Percentiles rank a stretch among this genome's conserved stretches.
These are phyloP conservation scores for Tetramorium parvispinum DNA, from an alignment of 1,140 invertebrate species.

Conservation along the genomic window DNA sequence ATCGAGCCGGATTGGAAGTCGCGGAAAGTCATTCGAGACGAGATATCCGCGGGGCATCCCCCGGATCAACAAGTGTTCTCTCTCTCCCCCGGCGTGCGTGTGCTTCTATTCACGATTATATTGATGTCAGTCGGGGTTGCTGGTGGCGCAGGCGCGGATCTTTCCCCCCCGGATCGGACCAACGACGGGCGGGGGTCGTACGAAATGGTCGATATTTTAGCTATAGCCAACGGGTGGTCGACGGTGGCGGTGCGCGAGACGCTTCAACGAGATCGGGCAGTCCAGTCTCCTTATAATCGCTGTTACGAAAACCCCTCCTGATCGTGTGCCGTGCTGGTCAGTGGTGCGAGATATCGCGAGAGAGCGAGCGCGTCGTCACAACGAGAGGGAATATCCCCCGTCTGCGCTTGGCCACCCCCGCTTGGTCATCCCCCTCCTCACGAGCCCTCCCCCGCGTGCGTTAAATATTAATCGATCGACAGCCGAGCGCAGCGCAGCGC, in stretches of 20 bases:
- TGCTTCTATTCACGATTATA: conserved; percentile 66
- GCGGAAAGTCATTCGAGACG: conserved; percentile 11
- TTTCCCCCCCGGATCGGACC: conserved; percentile 48
- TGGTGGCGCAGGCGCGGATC: conserved; percentile 74
- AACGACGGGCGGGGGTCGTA: conserved; percentile 76
- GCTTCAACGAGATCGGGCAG: conserved; percentile 78
- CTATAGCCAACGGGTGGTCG: conserved; percentile 76
- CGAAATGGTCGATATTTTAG: conserved; percentile 83
- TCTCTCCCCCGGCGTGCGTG: conserved; percentile 10
- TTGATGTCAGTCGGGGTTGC: conserved; percentile 76
- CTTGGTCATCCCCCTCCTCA: neutral
- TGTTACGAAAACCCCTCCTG: conserved; percentile 57
- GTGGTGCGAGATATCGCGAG: conserved; percentile 7
- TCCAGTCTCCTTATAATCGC: conserved; percentile 71
- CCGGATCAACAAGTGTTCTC: conserved; percentile 75
- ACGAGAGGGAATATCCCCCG: conserved; percentile 22
- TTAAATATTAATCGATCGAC: conserved; percentile 54
- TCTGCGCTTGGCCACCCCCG: neutral
- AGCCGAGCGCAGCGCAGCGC: conserved; percentile 26
- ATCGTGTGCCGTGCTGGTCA: conserved; percentile 46
- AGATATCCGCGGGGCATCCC: neutral
- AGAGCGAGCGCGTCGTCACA: conserved; percentile 5
- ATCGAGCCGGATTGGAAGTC: conserved; percentile 33
- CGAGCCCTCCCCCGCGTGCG: conserved; percentile 13
- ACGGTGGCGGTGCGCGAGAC: conserved; percentile 79